Conservation (phyloP, 2,797 vertebrate species). For the Sardinella longiceps region DNA sequence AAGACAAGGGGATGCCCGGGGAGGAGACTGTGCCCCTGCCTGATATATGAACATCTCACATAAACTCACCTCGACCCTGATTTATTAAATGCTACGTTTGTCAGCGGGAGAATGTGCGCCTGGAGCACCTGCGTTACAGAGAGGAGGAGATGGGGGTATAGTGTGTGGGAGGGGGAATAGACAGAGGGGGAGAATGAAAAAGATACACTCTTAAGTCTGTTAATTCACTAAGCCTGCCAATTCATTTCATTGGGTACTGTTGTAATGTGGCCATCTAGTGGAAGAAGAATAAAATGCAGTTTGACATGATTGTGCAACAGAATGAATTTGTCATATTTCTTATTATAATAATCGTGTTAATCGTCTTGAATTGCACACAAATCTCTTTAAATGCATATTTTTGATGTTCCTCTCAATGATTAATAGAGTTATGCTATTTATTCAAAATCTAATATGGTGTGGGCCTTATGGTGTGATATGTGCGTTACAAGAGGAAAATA, state of each 20-base stretch:
- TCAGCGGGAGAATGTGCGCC: conserved; percentile 90
- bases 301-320: background rate
- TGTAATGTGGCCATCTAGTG: conserved; percentile 60
- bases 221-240: conserved; percentile 54
- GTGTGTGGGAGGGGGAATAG: background rate
- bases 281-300: conserved; percentile 31
- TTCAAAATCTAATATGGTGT: background rate
- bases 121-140: conserved; percentile 80
- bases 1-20: background rate
- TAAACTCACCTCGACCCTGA: conserved; percentile 89
- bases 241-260: conserved; percentile 51
- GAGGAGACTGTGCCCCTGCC: background rate
- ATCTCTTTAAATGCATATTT: background rate
- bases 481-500: no score
- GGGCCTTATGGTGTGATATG: no score
- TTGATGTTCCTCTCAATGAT: background rate
- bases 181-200: conserved; percentile 29
- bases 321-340: background rate
- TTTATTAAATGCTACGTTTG: conserved; percentile 98
- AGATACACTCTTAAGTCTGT: conserved; percentile 37
- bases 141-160: conserved; percentile 43
- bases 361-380: background rate
- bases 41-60: background rate
- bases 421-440: no score
- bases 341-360: background rate